Percentiles rank a stretch among this genome's conserved stretches.
Conservation (phyloP, 2,888 invertebrate species). For the Xestobium rufovillosum region DNA sequence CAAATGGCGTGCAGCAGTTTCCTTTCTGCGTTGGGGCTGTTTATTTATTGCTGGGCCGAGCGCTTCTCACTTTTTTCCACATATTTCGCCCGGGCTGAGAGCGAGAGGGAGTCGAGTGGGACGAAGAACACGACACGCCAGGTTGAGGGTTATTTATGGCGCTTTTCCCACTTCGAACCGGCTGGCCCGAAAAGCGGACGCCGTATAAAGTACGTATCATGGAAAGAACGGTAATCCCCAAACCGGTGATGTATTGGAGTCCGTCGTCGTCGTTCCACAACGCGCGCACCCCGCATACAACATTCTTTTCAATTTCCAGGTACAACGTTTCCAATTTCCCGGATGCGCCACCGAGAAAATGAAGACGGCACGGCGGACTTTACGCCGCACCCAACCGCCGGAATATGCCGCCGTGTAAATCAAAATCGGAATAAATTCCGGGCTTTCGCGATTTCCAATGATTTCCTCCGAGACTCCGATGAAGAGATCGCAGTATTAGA, state of each 20-base stretch:
- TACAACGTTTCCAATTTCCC: constrained; percentile 32
- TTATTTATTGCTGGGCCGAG: constrained; percentile 2
- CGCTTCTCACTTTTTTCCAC: too few species aligned
- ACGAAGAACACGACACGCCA: constrained; percentile 34
- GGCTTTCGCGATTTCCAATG: constrained; percentile 68
- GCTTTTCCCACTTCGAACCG: constrained; percentile 41
- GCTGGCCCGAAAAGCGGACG: constrained; percentile 32
- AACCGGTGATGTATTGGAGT: constrained; percentile 40
- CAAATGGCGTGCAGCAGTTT: too few species aligned
- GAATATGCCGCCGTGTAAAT: constrained; percentile 18
- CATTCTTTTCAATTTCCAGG: constrained; percentile 35
- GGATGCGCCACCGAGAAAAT: constrained; percentile 21
- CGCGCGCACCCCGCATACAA: constrained; percentile 21
- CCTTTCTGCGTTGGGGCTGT: not conserved
- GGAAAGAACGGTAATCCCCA: constrained; percentile 39
- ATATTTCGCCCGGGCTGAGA: constrained; percentile 14
- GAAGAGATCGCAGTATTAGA: constrained; percentile 13
- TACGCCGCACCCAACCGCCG: not conserved
- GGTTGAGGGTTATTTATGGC: constrained; percentile 45
- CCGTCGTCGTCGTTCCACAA: constrained; percentile 11
- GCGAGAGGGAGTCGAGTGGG: constrained; percentile 17
- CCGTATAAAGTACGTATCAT: constrained; percentile 42
- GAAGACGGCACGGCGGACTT: too few species aligned
- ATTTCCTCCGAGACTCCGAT: constrained; percentile 62
- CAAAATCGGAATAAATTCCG: constrained; percentile 52